Evolutionary conservation across 1,140 invertebrate genomes (phyloP).

Genomic region (Monomorium pharaonis): DNA sequence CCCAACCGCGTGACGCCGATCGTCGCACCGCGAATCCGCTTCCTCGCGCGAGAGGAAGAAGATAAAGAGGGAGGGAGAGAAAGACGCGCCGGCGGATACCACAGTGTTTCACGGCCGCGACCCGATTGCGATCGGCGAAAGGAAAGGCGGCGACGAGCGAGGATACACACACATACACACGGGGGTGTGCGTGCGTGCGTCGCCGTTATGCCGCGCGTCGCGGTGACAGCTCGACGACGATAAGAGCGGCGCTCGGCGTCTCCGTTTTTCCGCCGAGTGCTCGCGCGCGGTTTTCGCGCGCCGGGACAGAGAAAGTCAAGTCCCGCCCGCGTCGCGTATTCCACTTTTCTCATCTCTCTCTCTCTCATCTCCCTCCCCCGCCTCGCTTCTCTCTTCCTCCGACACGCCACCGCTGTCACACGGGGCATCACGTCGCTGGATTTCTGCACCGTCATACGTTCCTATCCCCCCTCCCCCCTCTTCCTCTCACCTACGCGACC

Average conservation of each 20-base stretch:
- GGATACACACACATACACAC: not conserved
- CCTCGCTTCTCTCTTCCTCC: too few species aligned
- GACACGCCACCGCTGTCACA: not conserved
- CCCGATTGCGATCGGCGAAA: slow-evolving; percentile 49
- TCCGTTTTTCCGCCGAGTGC: not conserved
- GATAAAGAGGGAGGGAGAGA: not conserved
- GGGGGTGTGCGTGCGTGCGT: not conserved
- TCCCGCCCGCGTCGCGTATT: not conserved
- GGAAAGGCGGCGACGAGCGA: slow-evolving; percentile 22
- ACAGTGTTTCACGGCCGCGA: slow-evolving; percentile 41
- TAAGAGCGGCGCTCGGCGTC: not conserved
- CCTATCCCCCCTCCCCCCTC: not conserved
- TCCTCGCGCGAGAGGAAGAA: not conserved
- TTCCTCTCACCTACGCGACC: too few species aligned
- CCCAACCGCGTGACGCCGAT: not conserved
- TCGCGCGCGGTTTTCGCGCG: not conserved
- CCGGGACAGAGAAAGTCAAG: slow-evolving; percentile 9
- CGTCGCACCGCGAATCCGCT: slow-evolving; percentile 9
- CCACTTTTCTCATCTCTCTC: not conserved
- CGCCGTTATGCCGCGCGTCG: slow-evolving; percentile 28
- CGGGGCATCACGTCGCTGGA: not conserved
- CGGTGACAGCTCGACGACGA: slow-evolving; percentile 31
- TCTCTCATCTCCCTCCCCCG: not conserved
- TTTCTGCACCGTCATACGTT: not conserved
- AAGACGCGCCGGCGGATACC: slow-evolving; percentile 1